Evolutionary conservation across 2,113 vertebrate species (phyloP).

Genomic region (Lamprologus speciosus): DNA sequence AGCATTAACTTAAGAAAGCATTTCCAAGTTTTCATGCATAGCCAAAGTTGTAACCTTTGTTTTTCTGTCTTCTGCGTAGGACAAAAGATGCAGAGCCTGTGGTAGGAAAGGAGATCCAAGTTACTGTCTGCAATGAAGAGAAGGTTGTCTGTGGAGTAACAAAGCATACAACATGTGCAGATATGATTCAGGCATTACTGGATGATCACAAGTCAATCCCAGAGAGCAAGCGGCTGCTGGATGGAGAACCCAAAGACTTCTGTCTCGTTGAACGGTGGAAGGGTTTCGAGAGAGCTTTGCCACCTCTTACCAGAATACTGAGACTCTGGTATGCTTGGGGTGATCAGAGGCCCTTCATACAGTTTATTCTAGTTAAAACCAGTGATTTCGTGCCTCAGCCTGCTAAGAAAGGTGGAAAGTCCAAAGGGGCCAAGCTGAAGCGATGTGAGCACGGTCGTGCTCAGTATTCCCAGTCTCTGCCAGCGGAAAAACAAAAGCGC

Average conservation of each 20-base stretch:
- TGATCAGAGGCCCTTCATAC: slow-evolving; percentile 81
- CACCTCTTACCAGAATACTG: slow-evolving; percentile 86
- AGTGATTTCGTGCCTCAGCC: slow-evolving; percentile 79
- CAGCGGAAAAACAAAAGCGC: slow-evolving; percentile 85
- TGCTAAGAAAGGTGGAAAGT: slow-evolving; percentile 73
- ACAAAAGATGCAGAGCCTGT: slow-evolving; percentile 76
- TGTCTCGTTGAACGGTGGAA: slow-evolving; percentile 92
- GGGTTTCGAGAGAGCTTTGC: slow-evolving; percentile 84
- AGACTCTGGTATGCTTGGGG: slow-evolving; percentile 94
- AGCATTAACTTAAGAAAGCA: background rate
- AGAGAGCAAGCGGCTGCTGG: slow-evolving; percentile 77
- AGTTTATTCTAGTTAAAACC: slow-evolving; percentile 83
- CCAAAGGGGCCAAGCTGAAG: slow-evolving; percentile 71
- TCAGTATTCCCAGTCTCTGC: slow-evolving; percentile 72
- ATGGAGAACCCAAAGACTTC: slow-evolving; percentile 84
- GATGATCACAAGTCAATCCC: slow-evolving; percentile 81
- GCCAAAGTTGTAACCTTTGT: background rate
- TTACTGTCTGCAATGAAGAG: slow-evolving; percentile 89
- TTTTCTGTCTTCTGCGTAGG: slow-evolving; percentile 55
- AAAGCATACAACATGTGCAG: slow-evolving; percentile 86
- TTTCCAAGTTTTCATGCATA: background rate
- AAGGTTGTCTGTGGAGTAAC: slow-evolving; percentile 91
- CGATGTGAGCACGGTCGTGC: slow-evolving; percentile 74
- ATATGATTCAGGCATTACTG: slow-evolving; percentile 87
- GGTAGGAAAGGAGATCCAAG: slow-evolving; percentile 84